These are phyloP conservation scores for Drosophila albomicans DNA, from an alignment of 1,140 invertebrate species.

Conservation along the genomic window DNA sequence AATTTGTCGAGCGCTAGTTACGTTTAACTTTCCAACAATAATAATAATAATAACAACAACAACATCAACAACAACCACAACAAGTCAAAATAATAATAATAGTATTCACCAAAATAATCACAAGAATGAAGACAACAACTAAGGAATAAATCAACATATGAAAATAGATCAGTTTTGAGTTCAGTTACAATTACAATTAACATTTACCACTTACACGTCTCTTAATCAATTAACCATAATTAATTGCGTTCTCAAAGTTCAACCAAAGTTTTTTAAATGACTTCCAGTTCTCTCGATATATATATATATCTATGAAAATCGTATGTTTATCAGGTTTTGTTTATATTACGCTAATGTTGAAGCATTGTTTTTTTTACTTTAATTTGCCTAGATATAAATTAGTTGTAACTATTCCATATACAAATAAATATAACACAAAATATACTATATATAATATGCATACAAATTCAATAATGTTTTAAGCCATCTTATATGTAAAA, in stretches of 20 bases:
- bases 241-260: constrained; percentile 68
- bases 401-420: constrained; percentile 45
- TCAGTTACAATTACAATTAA: constrained; percentile 6
- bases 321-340: constrained; percentile 43
- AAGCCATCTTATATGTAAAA: constrained; percentile 68
- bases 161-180: constrained; percentile 10
- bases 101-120: constrained; percentile 17
- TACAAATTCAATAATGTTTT: constrained; percentile 63
- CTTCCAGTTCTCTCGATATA: constrained; percentile 64
- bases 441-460: constrained; percentile 35
- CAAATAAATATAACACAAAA: constrained; percentile 39
- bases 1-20: constrained; percentile 83
- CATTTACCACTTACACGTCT: too few relatives aligned
- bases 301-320: constrained; percentile 27
- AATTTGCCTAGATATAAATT: constrained; percentile 43
- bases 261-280: constrained; percentile 73
- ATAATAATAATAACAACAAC: constrained; percentile 9
- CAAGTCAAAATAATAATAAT: constrained; percentile 40
- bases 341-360: constrained; percentile 49
- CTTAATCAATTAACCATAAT: constrained; percentile 26
- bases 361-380: constrained; percentile 60
- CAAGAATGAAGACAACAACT: background rate
- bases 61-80: constrained; percentile 20
- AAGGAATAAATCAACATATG: constrained; percentile 12
- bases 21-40: constrained; percentile 62